Evolutionary conservation across 1,140 invertebrate genomes (phyloP).

Genomic region (Sycobia sp.): DNA sequence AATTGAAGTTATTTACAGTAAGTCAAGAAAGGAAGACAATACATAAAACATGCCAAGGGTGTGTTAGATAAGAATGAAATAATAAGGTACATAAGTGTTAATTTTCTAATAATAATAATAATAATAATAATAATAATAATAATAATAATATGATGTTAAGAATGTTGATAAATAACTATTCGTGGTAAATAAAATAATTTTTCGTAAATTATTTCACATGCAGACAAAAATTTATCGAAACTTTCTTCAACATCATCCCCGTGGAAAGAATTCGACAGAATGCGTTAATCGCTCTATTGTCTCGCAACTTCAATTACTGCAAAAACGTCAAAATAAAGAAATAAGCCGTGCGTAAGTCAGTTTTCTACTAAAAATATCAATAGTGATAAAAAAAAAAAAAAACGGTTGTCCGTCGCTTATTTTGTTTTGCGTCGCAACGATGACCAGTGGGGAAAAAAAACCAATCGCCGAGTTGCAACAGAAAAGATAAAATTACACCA

Average conservation of each 20-base stretch:
- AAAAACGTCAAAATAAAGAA: conserved; percentile 8
- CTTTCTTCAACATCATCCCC: conserved; percentile 5
- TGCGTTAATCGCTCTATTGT: not conserved
- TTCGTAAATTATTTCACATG: too few relatives aligned
- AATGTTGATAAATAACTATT: too few relatives aligned
- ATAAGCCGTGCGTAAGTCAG: conserved; percentile 1
- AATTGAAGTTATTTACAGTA: conserved; percentile 26
- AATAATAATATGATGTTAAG: too few relatives aligned
- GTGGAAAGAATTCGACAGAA: not conserved
- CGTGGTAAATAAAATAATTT: too few relatives aligned
- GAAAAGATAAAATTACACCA: conserved; percentile 20
- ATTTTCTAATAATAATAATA: not conserved
- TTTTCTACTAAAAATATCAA: not conserved
- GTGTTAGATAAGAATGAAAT: conserved; percentile 11
- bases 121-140: conserved; percentile 3
- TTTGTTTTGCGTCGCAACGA: not conserved
- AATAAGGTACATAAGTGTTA: not conserved
- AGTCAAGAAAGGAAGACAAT: conserved; percentile 6
- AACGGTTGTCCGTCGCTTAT: not conserved
- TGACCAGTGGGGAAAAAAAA: not conserved
- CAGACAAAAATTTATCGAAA: not conserved
- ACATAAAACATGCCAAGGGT: conserved; percentile 4
- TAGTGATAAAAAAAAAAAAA: conserved; percentile 1
- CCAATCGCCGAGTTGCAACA: conserved; percentile 12
- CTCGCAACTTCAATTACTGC: not conserved